Evolutionary conservation across 1,140 invertebrate genomes (phyloP), one percentile per base, ranked within the genome.

Genomic region (Nephila pilipes): DNA sequence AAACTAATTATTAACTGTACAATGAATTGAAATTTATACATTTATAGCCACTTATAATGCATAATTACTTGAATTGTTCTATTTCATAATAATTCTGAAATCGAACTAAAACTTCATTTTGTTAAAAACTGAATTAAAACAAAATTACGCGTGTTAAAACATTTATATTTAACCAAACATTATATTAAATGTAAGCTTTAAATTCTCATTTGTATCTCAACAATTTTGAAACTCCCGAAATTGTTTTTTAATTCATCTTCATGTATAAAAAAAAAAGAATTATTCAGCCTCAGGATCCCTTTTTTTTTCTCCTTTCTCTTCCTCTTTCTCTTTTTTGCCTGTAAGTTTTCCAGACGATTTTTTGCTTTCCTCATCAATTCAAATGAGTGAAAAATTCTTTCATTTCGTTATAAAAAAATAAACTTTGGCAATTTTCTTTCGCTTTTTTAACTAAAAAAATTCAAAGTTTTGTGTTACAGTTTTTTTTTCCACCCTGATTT

Each of bases 301-400:
- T 25, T 25, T 69, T 75, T 32, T 75, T 20, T 14, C 8, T 1
- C 8, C 46, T 46, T 10, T 10, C 46, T 46, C 12, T 10, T 46
- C 46, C 0, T 36, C 5, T 32, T 75, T 75, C 18, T 75, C 16
- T 75, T 69, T 14, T 18, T 16, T 16, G 69, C 22, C 25, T 0
- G 63, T 65, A 32, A 16, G 69, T 36, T 75, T 75, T 75, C 25
- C 32, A 32, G 69, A 32, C 32, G 5, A 0, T 75, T 75, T 75
- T 65, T 69, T 32, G 2, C 63, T 32, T 29, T 75, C 8, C 36
- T 36, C 69, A 32, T 32, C 14, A 36, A 16, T 16, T 32, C 29
- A 75, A 75, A 75, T 75, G 69, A 32, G 29, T 32, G 32, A 75
- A 75, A 75, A 75, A 75, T 75, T 75, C 69, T 36, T 75, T 75